These are phyloP conservation scores for Myotis lucifugus DNA, from an alignment of 2,113 vertebrate species.

Conservation along the genomic window DNA sequence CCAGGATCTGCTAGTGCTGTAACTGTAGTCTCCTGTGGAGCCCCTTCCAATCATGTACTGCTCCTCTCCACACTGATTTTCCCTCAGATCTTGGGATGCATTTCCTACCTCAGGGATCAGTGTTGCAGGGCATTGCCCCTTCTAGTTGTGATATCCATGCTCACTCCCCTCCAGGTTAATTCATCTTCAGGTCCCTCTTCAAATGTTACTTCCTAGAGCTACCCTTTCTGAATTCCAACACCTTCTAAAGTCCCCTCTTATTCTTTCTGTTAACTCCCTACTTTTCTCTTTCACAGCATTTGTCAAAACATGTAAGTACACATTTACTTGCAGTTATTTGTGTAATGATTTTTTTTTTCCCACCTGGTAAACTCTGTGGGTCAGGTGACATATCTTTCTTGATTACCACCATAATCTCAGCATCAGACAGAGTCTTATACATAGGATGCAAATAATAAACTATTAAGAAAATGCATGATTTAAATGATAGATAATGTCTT, in stretches of 20 bases:
- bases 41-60: neutral
- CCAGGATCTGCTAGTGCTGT: too few relatives aligned
- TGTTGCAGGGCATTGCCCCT: neutral
- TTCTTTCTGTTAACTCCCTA: neutral
- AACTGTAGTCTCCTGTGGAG: accelerated
- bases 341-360: neutral
- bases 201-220: neutral
- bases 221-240: neutral
- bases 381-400: neutral
- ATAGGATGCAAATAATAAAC: neutral
- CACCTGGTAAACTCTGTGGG: neutral
- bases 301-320: neutral
- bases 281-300: neutral
- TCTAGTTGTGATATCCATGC: neutral
- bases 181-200: neutral
- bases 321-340: neutral
- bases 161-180: neutral
- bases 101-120: neutral
- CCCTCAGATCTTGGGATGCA: neutral
- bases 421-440: neutral
- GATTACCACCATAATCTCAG: neutral
- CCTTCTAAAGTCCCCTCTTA: neutral
- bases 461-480: neutral
- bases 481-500: neutral
- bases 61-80: neutral